Percentiles rank a stretch among this genome's conserved stretches.
phyloP scores from a whole-genome alignment of 1,140 invertebrate species.

The Penaeus indicus region DNA sequence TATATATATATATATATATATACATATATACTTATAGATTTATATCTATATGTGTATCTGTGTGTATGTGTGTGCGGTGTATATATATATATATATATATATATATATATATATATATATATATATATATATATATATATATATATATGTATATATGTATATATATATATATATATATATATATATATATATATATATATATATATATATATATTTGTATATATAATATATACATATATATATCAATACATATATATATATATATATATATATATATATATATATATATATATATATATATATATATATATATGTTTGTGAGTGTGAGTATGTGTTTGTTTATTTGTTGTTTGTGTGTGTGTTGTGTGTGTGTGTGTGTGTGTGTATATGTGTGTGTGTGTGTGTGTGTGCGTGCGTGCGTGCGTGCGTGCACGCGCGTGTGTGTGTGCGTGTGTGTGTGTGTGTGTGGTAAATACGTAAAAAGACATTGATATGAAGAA shows the following conservation, averaged over 20 bases:
- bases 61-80: background rate
- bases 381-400: too few relatives aligned
- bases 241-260: background rate
- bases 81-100: background rate
- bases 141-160: background rate
- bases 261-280: constrained; percentile 13
- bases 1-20: constrained; percentile 26
- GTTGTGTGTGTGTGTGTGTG: too few relatives aligned
- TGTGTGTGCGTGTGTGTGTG: too few relatives aligned
- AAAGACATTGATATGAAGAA: too few relatives aligned
- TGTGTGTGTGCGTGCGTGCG: too few relatives aligned
- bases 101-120: background rate
- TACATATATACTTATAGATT: background rate
- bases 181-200: constrained; percentile 20
- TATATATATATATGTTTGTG: constrained; percentile 16
- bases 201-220: background rate
- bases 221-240: background rate
- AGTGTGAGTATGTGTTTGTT: background rate
- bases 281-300: constrained; percentile 11
- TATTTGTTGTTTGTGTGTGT: too few relatives aligned
- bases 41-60: background rate
- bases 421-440: too few relatives aligned
- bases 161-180: background rate
- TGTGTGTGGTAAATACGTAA: too few relatives aligned
- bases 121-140: background rate